Evolutionary conservation across 2,888 invertebrate genomes (phyloP), one percentile per base, ranked within the genome.

Genomic region (Auanema freiburgensis): DNA sequence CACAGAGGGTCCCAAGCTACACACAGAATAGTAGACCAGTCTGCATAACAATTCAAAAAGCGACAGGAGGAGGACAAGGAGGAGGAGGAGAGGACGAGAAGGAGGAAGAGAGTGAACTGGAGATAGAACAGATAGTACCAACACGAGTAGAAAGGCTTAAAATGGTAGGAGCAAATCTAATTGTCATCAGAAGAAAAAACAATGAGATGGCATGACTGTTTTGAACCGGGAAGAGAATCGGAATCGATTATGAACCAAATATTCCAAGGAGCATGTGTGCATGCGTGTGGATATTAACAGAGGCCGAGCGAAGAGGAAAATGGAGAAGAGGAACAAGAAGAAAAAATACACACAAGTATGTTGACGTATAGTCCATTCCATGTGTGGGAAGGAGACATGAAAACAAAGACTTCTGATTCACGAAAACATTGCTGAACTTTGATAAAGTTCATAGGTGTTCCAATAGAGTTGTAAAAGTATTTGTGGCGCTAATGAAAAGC

Each of bases 51-150:
- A n/a, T 16, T n/a, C 16, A 46, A 21, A 21, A 21, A 46, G 49
- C 18, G 33, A 33, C 33, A 33, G 33, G 54, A 57, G 33, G 33
- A 21, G 50, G 56, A 61, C 50, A 18, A 56, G 50, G 44, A 61
- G 51, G 16, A 56, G 56, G 12, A 61, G 61, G n/a, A 56, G 50
- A 41, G 56, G 61, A 33, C 33, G 33, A 33, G 33, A 33, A 33
- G 33, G 6, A 33, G 33, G 33, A 33, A 6, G 16, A 54, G 42
- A 54, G 54, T 46, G 25, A 44, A 56, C 56, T 46, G 56, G 56
- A 55, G 50, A 41, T 50, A 24, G 43, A 55, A 41, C 43, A 8
- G 44, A 44, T 64, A 55, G 59, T 66, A 62, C 56, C 64, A 52
- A 66, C 66, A 58, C 66, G 59, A 33, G 33, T 33, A 33, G 33